Evolutionary conservation across 2,888 invertebrate genomes (phyloP).

Genomic region (Physocephala rufipes): DNA sequence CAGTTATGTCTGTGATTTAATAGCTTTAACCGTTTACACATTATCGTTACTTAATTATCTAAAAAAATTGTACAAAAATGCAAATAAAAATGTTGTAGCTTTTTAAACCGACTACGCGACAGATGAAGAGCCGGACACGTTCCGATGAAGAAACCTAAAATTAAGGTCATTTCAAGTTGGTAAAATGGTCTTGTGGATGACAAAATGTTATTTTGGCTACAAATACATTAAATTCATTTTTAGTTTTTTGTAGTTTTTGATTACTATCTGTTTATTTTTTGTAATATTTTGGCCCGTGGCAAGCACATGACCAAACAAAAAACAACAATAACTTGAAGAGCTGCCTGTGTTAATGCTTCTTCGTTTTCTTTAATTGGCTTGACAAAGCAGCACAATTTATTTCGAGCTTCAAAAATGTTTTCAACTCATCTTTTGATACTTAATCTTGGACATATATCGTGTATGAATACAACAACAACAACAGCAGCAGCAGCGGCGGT

Average conservation of each 20-base stretch:
- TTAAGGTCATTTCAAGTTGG: slow-evolving; percentile 18
- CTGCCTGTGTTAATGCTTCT: slow-evolving; percentile 11
- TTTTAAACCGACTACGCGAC: neutral
- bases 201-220: neutral
- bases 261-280: no score
- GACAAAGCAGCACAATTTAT: slow-evolving; percentile 18
- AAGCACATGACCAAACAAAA: slow-evolving; percentile 16
- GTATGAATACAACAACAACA: slow-evolving; percentile 18
- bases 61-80: no score
- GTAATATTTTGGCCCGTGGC: slow-evolving; percentile 28
- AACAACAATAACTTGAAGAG: neutral
- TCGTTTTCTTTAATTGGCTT: slow-evolving; percentile 28
- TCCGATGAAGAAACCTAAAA: neutral
- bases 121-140: slow-evolving; percentile 3
- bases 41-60: no score
- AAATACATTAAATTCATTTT: no score
- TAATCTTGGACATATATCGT: slow-evolving; percentile 24
- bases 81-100: no score
- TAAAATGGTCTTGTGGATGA: neutral
- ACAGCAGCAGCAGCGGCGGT: neutral
- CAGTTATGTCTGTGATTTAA: no score
- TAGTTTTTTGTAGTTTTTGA: no score
- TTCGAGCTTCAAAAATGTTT: neutral
- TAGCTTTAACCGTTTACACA: no score
- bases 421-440: no score